These are phyloP conservation scores for Creontiades dilutus DNA, from an alignment of 2,888 invertebrate genomes.

Conservation along the genomic window DNA sequence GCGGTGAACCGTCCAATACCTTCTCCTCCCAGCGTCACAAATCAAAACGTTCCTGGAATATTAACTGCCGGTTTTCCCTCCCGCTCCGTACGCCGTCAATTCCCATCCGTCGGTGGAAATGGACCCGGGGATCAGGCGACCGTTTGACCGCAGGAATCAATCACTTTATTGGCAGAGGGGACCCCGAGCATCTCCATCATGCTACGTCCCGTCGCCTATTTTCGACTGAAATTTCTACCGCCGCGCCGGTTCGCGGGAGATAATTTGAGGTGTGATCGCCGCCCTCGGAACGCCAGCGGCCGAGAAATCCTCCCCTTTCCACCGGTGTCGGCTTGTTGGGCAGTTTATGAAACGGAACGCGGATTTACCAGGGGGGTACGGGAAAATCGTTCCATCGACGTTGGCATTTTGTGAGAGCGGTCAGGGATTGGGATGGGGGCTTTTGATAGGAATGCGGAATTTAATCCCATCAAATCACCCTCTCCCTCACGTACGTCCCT, in stretches of 20 bases:
- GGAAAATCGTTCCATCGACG: not conserved
- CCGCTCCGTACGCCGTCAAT: not conserved
- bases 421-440: not conserved
- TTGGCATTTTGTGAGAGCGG: not conserved
- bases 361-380: not conserved
- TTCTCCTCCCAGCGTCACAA: not conserved
- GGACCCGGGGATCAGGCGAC: not conserved
- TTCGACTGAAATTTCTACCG: not conserved
- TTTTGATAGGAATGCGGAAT: constrained; percentile 24
- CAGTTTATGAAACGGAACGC: not conserved
- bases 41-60: constrained; percentile 22
- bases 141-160: constrained; percentile 39
- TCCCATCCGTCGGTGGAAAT: not conserved
- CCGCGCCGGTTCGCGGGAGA: not conserved
- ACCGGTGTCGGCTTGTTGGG: not conserved
- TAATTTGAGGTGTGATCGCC: constrained; percentile 18
- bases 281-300: not conserved
- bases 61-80: not conserved
- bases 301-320: not conserved
- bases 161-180: constrained; percentile 20
- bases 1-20: not conserved
- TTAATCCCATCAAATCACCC: not conserved
- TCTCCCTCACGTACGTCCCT: not conserved
- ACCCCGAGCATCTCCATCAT: not conserved
- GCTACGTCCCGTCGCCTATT: not conserved